phyloP scores from a whole-genome alignment of 2,888 invertebrate genomes.

The Disparrhopalites patrizii region DNA sequence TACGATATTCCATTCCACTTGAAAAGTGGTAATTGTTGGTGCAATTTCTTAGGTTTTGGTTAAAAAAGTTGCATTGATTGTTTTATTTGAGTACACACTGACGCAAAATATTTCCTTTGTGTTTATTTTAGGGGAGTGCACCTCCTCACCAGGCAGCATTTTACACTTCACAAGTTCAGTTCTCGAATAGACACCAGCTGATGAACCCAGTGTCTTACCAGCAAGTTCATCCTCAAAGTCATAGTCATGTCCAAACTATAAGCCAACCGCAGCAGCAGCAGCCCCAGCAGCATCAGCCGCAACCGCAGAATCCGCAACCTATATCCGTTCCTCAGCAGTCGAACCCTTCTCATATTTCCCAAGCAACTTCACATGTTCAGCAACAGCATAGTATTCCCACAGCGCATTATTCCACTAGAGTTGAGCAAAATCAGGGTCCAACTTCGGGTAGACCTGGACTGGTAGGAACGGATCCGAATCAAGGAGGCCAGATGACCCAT shows the following conservation, averaged over 20 bases:
- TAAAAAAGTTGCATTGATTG: background rate
- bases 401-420: background rate
- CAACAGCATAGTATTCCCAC: background rate
- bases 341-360: conserved; percentile 6
- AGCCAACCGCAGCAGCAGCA: conserved; percentile 33
- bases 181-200: background rate
- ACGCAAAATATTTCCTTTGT: background rate
- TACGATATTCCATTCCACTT: too few species aligned
- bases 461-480: background rate
- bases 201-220: background rate
- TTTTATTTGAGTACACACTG: too few species aligned
- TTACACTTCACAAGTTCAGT: background rate
- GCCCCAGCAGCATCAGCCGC: conserved; percentile 30
- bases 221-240: conserved; percentile 4
- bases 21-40: too few species aligned
- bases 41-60: too few species aligned
- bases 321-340: conserved; percentile 21
- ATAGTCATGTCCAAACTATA: conserved; percentile 7
- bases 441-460: background rate
- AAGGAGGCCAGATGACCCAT: background rate
- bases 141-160: background rate
- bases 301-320: conserved; percentile 27
- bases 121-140: background rate
- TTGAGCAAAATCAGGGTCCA: too few species aligned
- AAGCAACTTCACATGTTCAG: conserved; percentile 2